Base-by-base conservation (phyloP, 2,888 invertebrate species). In the Vanessa cardui region DNA sequence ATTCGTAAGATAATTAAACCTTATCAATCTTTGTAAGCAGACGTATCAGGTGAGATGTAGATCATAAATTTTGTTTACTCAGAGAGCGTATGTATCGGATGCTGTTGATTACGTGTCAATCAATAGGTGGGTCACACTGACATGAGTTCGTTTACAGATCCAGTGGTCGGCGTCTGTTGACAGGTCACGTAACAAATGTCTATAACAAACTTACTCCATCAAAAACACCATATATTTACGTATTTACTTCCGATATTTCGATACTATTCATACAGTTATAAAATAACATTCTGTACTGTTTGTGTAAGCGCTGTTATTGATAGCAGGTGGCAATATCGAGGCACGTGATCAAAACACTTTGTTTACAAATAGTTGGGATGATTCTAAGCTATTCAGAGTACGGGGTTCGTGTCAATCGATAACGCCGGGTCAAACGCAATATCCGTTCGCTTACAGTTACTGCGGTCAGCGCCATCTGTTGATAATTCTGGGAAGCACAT, bases 301-400 rank as follows among this genome's bases (percentile, higher is more conserved):
- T 26, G n/a, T n/a, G 21, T 46, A 61, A 47, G 52, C 60, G 59
- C 6, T 15, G 54, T 39, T 54, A 52, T 46, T 26, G 44, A 44
- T 12, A 6, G 56, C 56, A 60, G 54, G 54, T 49, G 52, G 21
- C 45, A 47, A 46, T 46, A 46, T 26, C 21, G 46, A 47, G 47
- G 59, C 58, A 64, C 59, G 46, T 45, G 58, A 59, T 33, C 46
- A 61, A 61, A 61, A 66, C 61, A 45, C 54, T 66, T 54, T 66
- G 52, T 61, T 65, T 59, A 26, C 54, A 46, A 60, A 60, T 50
- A 65, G 21, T 52, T 9, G 59, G 31, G 33, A 15, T 26, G 50
- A 47, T 20, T 46, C 18, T 66, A 39, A 54, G 54, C 60, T 54
- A 66, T 66, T 54, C 49, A 49, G 18, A 52, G 20, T 15, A 15